Evolutionary conservation across 2,888 invertebrate genomes (phyloP), one percentile per base, ranked within the genome.

Genomic region (Campoletis raptor): DNA sequence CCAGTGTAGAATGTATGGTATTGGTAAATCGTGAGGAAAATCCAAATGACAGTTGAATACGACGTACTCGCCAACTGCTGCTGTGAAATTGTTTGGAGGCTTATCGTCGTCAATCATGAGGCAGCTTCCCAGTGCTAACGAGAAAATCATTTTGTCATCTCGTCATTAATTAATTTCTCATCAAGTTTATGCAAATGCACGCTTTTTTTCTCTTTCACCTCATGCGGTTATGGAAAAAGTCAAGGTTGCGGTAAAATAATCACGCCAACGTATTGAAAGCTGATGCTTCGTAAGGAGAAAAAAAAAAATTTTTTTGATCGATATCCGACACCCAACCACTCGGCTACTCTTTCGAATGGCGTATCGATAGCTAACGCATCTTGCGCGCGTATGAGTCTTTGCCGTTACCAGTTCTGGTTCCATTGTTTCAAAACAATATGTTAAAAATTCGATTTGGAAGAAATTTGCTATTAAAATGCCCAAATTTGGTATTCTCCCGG

Each of bases 1-100:
- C 98, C 98, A 99, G 93, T 97, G 97, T 83, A 99, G 95, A 91
- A 97, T 97, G 94, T 98, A 98, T 10, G 98, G 97, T 91, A 98
- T 97, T 91, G 97, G 96, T 92, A 97, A 96, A 92, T 97, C 97
- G 94, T 98, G 97, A 87, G 98, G 98, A 94, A 98, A 98, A 94
- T 98, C 97, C 91, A 98, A 96, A 91, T 97, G 96, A 95, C 98
- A 98, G 95, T 97, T 96, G 94, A 98, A 96, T 89, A 97, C 96
- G 81, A 96, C 97, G 92, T 96, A 96, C 89, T 97, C 97, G 42
- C 98, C 98, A 80, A 98, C 97, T 88, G 96, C 96, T 88, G 97
- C 97, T 86, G 96, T 96, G 90, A 96, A 95, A 82, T 94, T 94
- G 83, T 88, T 92, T 54, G 93, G 92, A 76, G 92, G 92, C 76